Evolutionary conservation across 2,888 invertebrate genomes (phyloP).

Genomic region (Apamea epomidion): DNA sequence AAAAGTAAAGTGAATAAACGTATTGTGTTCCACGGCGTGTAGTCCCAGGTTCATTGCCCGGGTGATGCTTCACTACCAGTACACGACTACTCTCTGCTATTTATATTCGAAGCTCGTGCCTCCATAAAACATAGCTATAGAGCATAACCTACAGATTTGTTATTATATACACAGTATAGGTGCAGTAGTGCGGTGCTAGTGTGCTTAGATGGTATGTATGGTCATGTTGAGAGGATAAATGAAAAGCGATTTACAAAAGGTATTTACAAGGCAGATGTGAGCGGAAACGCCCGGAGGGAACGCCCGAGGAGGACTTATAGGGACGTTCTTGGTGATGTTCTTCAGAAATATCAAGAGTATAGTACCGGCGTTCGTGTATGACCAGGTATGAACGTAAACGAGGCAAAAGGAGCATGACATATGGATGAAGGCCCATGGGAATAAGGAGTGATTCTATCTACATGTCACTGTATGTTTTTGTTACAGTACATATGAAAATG

Average conservation of each 20-base stretch:
- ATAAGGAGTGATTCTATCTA: no score
- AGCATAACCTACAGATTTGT: neutral
- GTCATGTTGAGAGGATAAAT: neutral
- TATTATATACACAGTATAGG: neutral
- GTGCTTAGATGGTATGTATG: neutral
- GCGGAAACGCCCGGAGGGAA: no score
- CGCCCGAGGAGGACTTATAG: no score
- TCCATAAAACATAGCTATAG: neutral
- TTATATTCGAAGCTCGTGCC: slow-evolving; percentile 48
- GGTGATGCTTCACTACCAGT: slow-evolving; percentile 16
- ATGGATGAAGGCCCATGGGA: no score
- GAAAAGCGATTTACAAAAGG: neutral
- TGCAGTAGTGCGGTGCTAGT: neutral
- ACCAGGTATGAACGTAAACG: no score
- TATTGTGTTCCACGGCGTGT: slow-evolving; percentile 7
- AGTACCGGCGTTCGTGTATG: no score
- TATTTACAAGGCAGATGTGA: neutral
- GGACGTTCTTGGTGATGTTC: no score
- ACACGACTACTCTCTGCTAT: slow-evolving; percentile 22
- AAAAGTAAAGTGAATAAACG: slow-evolving; percentile 25
- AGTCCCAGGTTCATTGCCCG: slow-evolving; percentile 54
- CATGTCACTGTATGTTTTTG: neutral
- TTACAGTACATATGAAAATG: no score
- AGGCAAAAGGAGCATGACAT: no score
- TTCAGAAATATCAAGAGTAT: no score